Evolutionary conservation across 2,888 invertebrate species (phyloP), one percentile per base, ranked within the genome.

Genomic region (Metalampra italica): DNA sequence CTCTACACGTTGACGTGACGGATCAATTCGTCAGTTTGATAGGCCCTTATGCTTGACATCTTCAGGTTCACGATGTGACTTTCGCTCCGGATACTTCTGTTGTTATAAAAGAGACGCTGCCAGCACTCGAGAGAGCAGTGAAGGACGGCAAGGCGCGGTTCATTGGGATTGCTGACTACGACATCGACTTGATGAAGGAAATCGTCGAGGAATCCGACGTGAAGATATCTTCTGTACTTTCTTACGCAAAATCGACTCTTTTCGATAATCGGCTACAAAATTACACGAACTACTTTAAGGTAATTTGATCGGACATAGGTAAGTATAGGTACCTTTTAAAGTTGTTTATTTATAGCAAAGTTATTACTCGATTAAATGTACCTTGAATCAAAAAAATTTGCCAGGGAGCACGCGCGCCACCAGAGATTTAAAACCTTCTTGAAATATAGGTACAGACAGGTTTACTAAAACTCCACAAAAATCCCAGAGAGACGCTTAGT

Each of bases 161-260:
- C 71, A 96, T 98, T 56, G 98, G 98, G 0, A 80, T 98, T 9
- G 97, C 97, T 0, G 95, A 94, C 13, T 98, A 98, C 79, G 95
- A 96, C 13, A 82, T 98, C 8, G 92, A 92, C 0, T 86, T 92
- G 22, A 87, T 98, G 66, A 93, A 93, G 77, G 94, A 95, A 59
- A 91, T 95, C 40, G 82, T 96, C 7, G 92, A 94, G 64, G 91
- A 89, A 49, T 92, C 91, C 0, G 83, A 89, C 0, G 80, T 94
- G 5, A 91, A 91, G 56, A 93, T 97, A 51, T 92, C 94, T 32
- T 90, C 93, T 1, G 79, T 97, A 14, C 87, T 98, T 13, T 93
- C 94, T 0, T 98, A 98, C 71, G 90, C 94, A 5, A 93, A 97
- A 59, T 93, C 94, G 29, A 95, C 95, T 0, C 90, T 98, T 32